phyloP scores from a whole-genome alignment of 37 sponge, comb jelly and placozoan species.

The Halisarca cf. caerulea region DNA sequence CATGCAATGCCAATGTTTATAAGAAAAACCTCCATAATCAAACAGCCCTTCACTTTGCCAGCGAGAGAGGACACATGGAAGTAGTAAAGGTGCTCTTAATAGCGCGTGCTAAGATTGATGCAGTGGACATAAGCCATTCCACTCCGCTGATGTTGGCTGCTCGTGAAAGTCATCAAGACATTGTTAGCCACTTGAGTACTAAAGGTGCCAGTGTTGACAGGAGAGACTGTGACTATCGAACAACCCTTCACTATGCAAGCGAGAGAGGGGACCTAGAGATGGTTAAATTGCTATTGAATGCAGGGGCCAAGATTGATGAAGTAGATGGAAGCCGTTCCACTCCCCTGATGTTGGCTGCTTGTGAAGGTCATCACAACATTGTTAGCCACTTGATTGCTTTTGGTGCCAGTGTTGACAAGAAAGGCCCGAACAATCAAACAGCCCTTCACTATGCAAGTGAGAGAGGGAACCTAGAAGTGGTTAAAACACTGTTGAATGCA shows the following conservation, averaged over 20 bases:
- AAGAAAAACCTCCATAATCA: too few species aligned
- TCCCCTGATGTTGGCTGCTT: background rate
- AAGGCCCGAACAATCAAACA: too few species aligned
- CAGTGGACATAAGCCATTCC: too few species aligned
- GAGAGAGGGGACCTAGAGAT: background rate
- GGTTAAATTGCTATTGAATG: background rate
- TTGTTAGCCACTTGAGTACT: background rate
- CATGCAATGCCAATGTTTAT: too few species aligned
- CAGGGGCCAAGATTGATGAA: background rate
- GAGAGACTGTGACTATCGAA: background rate
- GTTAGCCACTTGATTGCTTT: too few species aligned
- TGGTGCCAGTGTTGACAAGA: too few species aligned
- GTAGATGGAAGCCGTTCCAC: background rate
- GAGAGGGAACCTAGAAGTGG: too few species aligned
- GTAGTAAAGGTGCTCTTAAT: too few species aligned
- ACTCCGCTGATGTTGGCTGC: background rate
- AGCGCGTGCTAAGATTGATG: too few species aligned
- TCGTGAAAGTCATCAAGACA: background rate
- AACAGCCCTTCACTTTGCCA: background rate
- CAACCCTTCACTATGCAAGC: background rate
- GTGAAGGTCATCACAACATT: too few species aligned
- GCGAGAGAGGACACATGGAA: too few species aligned
- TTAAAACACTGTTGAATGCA: too few species aligned
- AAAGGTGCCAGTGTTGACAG: background rate
- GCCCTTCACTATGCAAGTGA: background rate